Evolutionary conservation across 2,113 vertebrate species (phyloP).

Genomic region (Condylura cristata): DNA sequence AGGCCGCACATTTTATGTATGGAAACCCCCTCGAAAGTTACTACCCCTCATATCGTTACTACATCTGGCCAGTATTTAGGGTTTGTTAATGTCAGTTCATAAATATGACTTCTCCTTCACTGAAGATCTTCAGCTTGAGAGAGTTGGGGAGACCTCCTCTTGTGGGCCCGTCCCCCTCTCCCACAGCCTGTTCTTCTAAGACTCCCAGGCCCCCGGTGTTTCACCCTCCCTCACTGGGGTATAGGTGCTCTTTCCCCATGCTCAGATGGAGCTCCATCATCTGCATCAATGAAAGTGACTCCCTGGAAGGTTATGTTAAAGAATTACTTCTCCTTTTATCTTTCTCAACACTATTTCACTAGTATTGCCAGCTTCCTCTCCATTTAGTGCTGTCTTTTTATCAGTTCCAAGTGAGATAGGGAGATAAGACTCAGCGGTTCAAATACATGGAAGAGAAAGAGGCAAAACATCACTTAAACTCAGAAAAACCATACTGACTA

Average conservation of each 20-base stretch:
- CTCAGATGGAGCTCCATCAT: not conserved
- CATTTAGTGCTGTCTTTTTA: conserved; percentile 76
- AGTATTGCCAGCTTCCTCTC: conserved; percentile 73
- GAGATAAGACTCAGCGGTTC: conserved; percentile 76
- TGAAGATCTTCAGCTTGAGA: not conserved
- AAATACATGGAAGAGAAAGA: conserved; percentile 72
- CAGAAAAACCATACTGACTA: conserved; percentile 47
- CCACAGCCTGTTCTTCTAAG: not conserved
- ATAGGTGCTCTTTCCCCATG: not conserved
- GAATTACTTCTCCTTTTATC: conserved; percentile 77
- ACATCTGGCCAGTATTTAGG: not conserved
- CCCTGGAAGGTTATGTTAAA: conserved; percentile 37
- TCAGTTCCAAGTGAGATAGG: conserved; percentile 70
- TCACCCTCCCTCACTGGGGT: not conserved
- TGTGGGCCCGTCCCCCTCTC: not conserved
- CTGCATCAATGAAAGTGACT: not conserved
- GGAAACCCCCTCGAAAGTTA: conserved; percentile 18
- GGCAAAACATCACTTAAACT: conserved; percentile 51
- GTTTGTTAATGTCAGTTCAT: not conserved
- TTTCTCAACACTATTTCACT: conserved; percentile 70
- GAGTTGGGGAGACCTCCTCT: not conserved
- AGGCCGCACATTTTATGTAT: not conserved
- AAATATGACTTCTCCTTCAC: not conserved
- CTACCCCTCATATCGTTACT: not conserved
- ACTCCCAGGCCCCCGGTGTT: not conserved